phyloP scores from a whole-genome alignment of 2,888 invertebrate species.

The Archips crataeganus region DNA sequence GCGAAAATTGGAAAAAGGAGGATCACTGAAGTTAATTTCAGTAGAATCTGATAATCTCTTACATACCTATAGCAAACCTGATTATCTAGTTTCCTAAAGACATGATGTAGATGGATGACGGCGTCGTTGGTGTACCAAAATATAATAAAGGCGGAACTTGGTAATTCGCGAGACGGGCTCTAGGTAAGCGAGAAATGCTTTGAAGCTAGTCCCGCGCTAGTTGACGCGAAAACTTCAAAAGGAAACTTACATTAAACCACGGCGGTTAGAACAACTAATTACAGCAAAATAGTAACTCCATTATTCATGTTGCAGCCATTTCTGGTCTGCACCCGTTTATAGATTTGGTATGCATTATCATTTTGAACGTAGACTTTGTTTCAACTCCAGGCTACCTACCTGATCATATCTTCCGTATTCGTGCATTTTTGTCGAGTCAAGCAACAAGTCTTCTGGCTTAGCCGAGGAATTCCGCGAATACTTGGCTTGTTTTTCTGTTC shows the following conservation, averaged over 20 bases:
- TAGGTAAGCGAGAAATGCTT: slow-evolving; percentile 14
- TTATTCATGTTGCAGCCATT: not conserved
- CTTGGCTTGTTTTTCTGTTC: not conserved
- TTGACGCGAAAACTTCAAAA: slow-evolving; percentile 22
- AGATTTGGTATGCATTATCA: not conserved
- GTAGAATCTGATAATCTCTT: too few species aligned
- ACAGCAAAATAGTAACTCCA: not conserved
- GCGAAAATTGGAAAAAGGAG: too few species aligned
- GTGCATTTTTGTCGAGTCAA: not conserved
- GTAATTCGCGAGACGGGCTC: slow-evolving; percentile 2
- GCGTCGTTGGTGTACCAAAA: slow-evolving; percentile 8
- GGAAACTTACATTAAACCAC: slow-evolving; percentile 12
- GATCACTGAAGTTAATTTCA: too few species aligned
- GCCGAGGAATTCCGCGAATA: not conserved
- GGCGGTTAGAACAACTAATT: slow-evolving; percentile 4
- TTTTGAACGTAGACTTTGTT: not conserved
- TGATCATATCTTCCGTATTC: not conserved
- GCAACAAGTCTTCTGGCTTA: not conserved
- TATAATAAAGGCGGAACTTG: slow-evolving; percentile 15
- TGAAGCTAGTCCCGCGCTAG: slow-evolving; percentile 6
- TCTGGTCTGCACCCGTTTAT: not conserved
- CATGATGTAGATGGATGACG: not conserved
- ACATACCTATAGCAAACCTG: too few species aligned
- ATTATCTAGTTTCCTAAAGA: too few species aligned
- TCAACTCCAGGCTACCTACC: not conserved